These are phyloP conservation scores for Bombus sylvicola DNA, from an alignment of 1,140 invertebrate species.

Conservation along the genomic window DNA sequence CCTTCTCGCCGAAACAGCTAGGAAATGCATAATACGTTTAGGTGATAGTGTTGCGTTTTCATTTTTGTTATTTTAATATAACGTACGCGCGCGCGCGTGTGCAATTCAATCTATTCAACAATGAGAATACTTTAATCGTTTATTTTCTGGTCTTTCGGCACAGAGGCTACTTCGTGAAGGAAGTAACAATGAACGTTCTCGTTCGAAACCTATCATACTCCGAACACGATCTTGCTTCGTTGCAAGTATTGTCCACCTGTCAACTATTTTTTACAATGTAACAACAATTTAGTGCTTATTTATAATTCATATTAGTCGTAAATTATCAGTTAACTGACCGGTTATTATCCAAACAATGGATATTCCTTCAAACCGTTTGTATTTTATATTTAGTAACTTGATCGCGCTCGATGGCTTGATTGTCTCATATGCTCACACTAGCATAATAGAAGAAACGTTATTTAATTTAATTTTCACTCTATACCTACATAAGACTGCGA, in stretches of 20 bases:
- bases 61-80: background rate
- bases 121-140: background rate
- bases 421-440: background rate
- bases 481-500: constrained; percentile 45
- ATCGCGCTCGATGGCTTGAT: background rate
- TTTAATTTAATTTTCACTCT: constrained; percentile 39
- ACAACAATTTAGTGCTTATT: constrained; percentile 19
- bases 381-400: constrained; percentile 1
- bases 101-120: too few species aligned
- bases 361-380: background rate
- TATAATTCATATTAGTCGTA: constrained; percentile 32
- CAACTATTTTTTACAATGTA: background rate
- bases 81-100: background rate
- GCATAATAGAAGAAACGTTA: constrained; percentile 17
- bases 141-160: background rate
- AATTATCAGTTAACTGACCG: constrained; percentile 14
- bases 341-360: background rate
- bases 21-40: background rate
- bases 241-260: background rate
- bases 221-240: background rate
- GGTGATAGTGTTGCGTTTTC: background rate
- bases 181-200: background rate
- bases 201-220: constrained; percentile 11
- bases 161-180: background rate
- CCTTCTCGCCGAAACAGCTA: background rate